These are phyloP conservation scores for Callospermophilus lateralis DNA, from an alignment of 2,113 vertebrate species.

Conservation along the genomic window DNA sequence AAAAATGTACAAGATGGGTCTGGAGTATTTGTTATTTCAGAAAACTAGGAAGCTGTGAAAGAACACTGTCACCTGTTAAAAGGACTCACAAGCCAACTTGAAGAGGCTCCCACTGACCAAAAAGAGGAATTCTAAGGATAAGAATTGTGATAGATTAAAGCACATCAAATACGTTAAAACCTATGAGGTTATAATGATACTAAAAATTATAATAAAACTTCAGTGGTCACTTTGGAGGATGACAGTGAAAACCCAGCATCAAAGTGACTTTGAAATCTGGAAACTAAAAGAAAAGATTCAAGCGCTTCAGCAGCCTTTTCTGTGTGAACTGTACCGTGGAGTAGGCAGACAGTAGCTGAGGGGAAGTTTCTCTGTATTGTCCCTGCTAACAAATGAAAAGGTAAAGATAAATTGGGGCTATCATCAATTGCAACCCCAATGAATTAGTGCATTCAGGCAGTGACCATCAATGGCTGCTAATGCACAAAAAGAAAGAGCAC, in stretches of 20 bases:
- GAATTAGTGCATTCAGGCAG: neutral
- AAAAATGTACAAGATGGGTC: neutral
- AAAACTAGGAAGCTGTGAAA: conserved; percentile 42
- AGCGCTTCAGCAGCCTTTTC: neutral
- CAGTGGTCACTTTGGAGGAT: neutral
- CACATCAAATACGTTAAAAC: neutral
- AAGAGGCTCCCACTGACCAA: neutral
- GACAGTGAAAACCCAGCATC: neutral
- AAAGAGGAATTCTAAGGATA: neutral
- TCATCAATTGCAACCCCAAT: neutral
- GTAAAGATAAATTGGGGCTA: neutral
- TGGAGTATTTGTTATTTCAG: neutral
- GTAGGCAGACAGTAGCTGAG: neutral
- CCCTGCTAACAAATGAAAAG: neutral
- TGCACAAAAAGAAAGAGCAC: neutral
- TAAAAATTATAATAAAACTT: neutral
- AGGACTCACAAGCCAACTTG: neutral
- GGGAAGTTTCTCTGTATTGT: neutral
- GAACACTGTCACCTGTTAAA: neutral
- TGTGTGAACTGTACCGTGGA: neutral
- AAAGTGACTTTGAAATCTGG: neutral
- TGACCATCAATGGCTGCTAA: neutral
- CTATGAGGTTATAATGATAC: neutral
- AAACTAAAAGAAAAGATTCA: neutral
- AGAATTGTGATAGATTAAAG: neutral